Evolutionary conservation across 2,888 invertebrate species (phyloP), one percentile per base, ranked within the genome.

Genomic region (Pandemis cinnamomeana): DNA sequence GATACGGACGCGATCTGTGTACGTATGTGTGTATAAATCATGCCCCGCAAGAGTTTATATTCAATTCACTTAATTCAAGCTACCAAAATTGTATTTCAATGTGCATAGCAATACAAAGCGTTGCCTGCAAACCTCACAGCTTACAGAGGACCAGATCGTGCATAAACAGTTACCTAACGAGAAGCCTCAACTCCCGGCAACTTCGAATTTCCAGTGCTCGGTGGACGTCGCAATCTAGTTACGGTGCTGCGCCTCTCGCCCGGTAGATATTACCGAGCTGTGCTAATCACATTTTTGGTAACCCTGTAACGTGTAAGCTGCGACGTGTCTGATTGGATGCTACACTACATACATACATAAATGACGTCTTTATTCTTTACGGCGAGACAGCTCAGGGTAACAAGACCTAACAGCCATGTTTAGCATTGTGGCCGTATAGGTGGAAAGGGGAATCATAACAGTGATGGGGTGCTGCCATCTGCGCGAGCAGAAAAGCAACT

Each of bases 201-300:
- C 64, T 80, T 78, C 80, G 75, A 82, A 87, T 83, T 86, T 85
- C 81, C 79, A 76, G 77, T 80, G 83, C 79, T 83, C 84, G 79
- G 77, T 80, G 79, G 69, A 78, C 80, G 80, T 81, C 80, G 82
- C 84, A 89, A 89, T 89, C 86, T 81, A 84, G 87, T 89, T 89
- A 89, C 81, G 77, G 80, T 81, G 78, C 82, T 80, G 82, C 80
- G 80, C 79, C 75, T 80, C 80, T 42, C 79, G 79, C 79, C 81
- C 84, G 79, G 81, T 80, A 78, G 82, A 84, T 82, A 83, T 83
- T 83, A 81, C 27, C 80, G 77, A 75, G 80, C 77, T 78, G 76
- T 71, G 80, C 80, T 89, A 87, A 89, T 88, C 83, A 80, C 78
- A 84, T 88, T 87, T 88, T 86, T 86, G 83, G 77, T 83, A 85